Percentiles rank a stretch among this genome's conserved stretches.
These are phyloP conservation scores for Cheirogaleus medius DNA, from an alignment of 2,113 vertebrate genomes.

Conservation along the genomic window DNA sequence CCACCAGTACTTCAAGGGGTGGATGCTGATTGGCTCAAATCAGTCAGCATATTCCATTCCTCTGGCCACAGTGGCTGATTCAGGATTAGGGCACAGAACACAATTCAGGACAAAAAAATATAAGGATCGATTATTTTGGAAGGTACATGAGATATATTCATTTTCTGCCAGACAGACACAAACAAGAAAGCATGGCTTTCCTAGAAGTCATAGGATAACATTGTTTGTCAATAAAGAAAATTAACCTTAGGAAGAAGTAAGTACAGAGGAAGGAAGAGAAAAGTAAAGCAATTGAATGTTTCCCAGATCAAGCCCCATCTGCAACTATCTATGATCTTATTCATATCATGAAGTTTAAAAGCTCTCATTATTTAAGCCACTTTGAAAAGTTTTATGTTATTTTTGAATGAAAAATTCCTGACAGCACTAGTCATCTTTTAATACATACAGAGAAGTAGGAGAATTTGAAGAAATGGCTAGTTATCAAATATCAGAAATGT, in stretches of 20 bases:
- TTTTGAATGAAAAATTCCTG: not conserved
- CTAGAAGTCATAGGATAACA: not conserved
- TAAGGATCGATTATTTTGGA: not conserved
- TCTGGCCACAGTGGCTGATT: not conserved
- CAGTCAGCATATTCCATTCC: not conserved
- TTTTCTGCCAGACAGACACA: not conserved
- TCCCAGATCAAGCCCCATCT: not conserved
- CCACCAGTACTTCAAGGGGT: not conserved
- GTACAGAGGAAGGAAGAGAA: not conserved
- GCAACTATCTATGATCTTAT: not conserved
- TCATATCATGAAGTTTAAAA: not conserved
- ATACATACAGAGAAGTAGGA: not conserved
- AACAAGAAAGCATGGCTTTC: not conserved
- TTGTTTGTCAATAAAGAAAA: not conserved
- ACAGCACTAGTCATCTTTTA: not conserved
- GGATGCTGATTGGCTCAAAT: not conserved
- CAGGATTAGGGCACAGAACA: not conserved
- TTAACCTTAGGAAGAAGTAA: not conserved
- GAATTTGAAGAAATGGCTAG: conserved; percentile 11
- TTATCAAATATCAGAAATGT: not conserved
- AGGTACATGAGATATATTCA: not conserved
- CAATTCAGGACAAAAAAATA: not conserved
- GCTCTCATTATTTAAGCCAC: not conserved
- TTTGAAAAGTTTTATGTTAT: conserved; percentile 7
- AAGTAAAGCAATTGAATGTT: not conserved